A percentile compares a stretch with the other conserved stretches of the same genome.
Conservation (phyloP, 1,140 invertebrate genomes). For the Rhagoletis pomonella region DNA sequence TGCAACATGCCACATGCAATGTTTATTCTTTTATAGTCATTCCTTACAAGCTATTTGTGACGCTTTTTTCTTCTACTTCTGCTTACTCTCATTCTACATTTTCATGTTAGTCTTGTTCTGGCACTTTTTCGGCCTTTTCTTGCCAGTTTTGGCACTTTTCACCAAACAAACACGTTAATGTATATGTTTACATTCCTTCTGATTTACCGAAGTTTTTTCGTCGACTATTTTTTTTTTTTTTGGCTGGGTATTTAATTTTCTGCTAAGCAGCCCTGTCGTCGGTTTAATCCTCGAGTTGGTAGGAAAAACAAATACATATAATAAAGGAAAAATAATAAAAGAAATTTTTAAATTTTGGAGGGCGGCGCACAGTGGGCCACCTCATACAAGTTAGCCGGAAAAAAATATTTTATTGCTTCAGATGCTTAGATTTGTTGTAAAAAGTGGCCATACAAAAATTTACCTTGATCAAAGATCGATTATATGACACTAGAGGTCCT, state of each 20-base stretch:
- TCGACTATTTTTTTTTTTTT: neutral
- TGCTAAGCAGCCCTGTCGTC: slow-evolving; percentile 43
- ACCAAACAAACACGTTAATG: slow-evolving; percentile 44
- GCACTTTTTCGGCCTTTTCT: slow-evolving; percentile 20
- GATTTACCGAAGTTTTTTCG: neutral
- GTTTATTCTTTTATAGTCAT: slow-evolving; percentile 25
- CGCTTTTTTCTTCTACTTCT: slow-evolving; percentile 12
- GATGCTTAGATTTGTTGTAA: too few species aligned
- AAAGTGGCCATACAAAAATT: too few species aligned
- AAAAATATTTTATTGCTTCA: too few species aligned
- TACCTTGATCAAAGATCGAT: too few species aligned
- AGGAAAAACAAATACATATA: neutral
- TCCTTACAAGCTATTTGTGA: slow-evolving; percentile 15
- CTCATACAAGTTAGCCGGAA: too few species aligned
- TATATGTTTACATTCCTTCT: slow-evolving; percentile 35
- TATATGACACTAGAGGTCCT: too few species aligned
- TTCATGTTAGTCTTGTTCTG: slow-evolving; percentile 5
- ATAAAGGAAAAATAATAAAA: neutral
- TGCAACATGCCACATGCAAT: slow-evolving; percentile 49
- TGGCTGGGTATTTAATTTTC: slow-evolving; percentile 21
- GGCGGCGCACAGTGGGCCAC: too few species aligned
- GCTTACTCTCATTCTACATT: too few species aligned
- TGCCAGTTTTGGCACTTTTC: slow-evolving; percentile 26
- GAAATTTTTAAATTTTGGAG: too few species aligned
- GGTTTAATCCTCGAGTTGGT: slow-evolving; percentile 20